A percentile compares a stretch with the other conserved stretches of the same genome.
Evolutionary conservation across 2,113 vertebrate species (phyloP).

Genomic region (Bos indicus): DNA sequence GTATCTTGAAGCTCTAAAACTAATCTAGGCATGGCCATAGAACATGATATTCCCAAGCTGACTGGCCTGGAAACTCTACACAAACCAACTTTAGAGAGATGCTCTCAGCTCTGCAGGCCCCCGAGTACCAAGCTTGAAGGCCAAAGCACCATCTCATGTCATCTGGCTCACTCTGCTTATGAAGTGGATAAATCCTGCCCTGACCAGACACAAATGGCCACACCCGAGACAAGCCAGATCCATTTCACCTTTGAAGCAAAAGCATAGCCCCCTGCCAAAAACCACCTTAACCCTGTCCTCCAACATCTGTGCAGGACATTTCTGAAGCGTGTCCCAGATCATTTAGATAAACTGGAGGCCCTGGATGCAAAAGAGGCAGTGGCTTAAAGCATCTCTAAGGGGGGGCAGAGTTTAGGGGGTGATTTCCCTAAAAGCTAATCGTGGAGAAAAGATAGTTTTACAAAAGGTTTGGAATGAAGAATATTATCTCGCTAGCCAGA

Average conservation of each 20-base stretch:
- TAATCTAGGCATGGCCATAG: not conserved
- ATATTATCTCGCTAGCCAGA: not conserved
- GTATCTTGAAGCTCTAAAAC: not conserved
- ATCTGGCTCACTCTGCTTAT: not conserved
- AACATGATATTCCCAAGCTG: not conserved
- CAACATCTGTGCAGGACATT: constrained; percentile 17
- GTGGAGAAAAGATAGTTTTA: not conserved
- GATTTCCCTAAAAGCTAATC: not conserved
- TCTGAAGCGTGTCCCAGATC: not conserved
- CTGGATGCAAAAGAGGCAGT: not conserved
- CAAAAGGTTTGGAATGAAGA: not conserved
- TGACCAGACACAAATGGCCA: not conserved
- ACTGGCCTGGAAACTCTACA: not conserved
- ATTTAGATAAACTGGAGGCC: not conserved
- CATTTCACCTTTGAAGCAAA: not conserved
- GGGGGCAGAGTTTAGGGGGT: not conserved
- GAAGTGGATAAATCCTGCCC: not conserved
- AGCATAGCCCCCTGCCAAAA: not conserved
- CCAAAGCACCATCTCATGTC: not conserved
- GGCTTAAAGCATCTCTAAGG: not conserved
- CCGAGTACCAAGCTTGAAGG: rapidly evolving
- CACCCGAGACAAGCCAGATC: not conserved
- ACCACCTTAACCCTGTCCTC: not conserved
- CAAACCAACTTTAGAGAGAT: not conserved
- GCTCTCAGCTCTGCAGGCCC: not conserved